phyloP scores from a whole-genome alignment of 2,797 vertebrate genomes.

The Acanthurus leucopareius region DNA sequence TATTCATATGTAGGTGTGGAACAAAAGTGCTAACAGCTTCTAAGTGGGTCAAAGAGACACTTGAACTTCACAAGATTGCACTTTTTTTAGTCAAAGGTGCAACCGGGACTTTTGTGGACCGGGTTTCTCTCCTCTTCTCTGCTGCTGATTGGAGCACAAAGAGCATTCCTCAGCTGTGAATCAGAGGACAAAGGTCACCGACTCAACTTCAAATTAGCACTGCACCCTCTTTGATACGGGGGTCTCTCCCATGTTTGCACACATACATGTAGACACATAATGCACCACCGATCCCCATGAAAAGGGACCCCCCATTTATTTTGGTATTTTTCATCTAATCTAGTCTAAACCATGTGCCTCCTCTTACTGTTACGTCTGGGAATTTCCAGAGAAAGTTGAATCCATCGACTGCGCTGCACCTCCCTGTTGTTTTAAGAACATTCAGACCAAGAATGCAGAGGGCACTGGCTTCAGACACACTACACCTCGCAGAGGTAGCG shows the following conservation, averaged over 20 bases:
- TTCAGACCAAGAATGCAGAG: conserved; percentile 63
- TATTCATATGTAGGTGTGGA: conserved; percentile 24
- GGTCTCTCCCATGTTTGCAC: conserved; percentile 69
- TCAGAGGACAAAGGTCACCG: conserved; percentile 81
- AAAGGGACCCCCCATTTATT: conserved; percentile 63
- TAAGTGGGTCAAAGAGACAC: conserved; percentile 7
- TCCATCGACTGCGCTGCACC: conserved; percentile 54
- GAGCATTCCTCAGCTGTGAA: conserved; percentile 83
- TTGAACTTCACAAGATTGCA: conserved; percentile 37
- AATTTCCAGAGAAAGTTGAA: conserved; percentile 68
- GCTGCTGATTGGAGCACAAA: conserved; percentile 75
- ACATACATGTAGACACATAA: conserved; percentile 44
- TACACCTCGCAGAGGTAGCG: conserved; percentile 67
- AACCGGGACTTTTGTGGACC: conserved; percentile 16
- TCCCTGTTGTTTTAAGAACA: conserved; percentile 71
- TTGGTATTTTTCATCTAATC: conserved; percentile 65
- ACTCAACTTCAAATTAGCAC: conserved; percentile 76
- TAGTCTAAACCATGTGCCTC: conserved; percentile 51
- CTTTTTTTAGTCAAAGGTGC: conserved; percentile 60
- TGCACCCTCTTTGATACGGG: conserved; percentile 75
- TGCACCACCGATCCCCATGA: conserved; percentile 35
- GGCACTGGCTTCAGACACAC: conserved; percentile 56
- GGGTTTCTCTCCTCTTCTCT: conserved; percentile 28
- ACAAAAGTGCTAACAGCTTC: conserved; percentile 2
- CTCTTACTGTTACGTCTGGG: conserved; percentile 70